Evolutionary conservation across 2,797 vertebrate genomes (phyloP), one percentile per base, ranked within the genome.

Genomic region (Phrynocephalus guinanensis): DNA sequence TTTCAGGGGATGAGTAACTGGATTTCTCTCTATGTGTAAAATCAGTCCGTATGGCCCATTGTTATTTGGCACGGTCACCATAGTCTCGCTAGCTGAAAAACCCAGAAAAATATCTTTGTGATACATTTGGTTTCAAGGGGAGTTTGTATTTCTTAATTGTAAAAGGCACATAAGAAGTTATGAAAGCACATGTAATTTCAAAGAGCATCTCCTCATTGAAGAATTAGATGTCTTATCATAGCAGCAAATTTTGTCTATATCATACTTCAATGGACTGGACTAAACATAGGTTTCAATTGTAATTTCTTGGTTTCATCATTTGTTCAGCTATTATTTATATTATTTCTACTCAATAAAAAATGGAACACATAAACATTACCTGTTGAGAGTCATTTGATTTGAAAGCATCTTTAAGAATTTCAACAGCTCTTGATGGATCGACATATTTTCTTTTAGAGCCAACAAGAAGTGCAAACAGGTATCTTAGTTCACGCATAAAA

Each of bases 341-440:
- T 79, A n/a, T 28, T 75, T 52, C 3, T 77, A 30, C 18, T 66
- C 71, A 15, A 85, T 18, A 0, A 79, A 24, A 30, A 13, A 84
- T 82, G 79, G 18, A 6, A n/a, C 10, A 11, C 11, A 75, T 0
- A n/a, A 78, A 91, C 60, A 26, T 95, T 97, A 99, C 99, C 98
- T 99, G 99, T 91, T 99, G 99, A 0, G 98, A 99, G 91, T 99
- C 99, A 93, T 97, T 99, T 87, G 99, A 99, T 95, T 99, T 99
- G 93, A 99, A 99, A 92, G 99, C 99, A 82, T 99, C 98, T 96
- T 99, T 99, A 93, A 99, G 98, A 90, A 99, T 99, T 95, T 99
- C 98, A 93, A 99, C 98, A 0, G 99, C 99, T 91, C 98, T 97
- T 77, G 98, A 99, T 0, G 99, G 99, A 94, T 99, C 99, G 90